Evolutionary conservation across 2,797 vertebrate species (phyloP).

Genomic region (Pseudochromis fuscus): DNA sequence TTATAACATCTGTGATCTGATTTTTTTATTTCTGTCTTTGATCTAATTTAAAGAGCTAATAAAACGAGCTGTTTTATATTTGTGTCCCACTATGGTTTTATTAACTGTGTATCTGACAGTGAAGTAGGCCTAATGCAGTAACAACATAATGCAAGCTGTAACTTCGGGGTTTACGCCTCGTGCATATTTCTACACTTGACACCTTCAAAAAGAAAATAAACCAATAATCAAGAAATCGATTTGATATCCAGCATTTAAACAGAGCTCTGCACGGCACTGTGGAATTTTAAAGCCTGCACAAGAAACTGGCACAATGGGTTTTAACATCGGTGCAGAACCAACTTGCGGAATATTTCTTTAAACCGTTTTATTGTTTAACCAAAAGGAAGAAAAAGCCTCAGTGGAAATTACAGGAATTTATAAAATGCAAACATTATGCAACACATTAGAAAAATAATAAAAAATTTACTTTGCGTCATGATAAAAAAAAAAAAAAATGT

Average conservation of each 20-base stretch:
- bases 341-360: background rate
- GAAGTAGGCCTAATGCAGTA: constrained; percentile 19
- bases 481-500: no score
- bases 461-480: background rate
- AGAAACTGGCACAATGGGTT: background rate
- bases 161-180: background rate
- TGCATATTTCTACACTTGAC: background rate
- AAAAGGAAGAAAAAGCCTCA: background rate
- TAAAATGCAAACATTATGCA: background rate
- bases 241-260: background rate
- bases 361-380: background rate
- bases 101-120: constrained; percentile 58
- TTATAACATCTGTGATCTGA: constrained; percentile 98
- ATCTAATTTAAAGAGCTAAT: constrained; percentile 99
- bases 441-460: background rate
- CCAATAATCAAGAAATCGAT: background rate
- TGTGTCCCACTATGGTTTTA: constrained; percentile 86
- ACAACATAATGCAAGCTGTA: constrained; percentile 15
- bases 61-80: constrained; percentile 92
- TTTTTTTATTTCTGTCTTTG: constrained; percentile 92
- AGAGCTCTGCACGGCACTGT: background rate
- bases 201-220: background rate
- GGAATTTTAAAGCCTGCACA: background rate
- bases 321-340: background rate
- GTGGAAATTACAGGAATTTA: background rate